Conservation (phyloP, 2,888 invertebrate species). For the Tinea pellionella region DNA sequence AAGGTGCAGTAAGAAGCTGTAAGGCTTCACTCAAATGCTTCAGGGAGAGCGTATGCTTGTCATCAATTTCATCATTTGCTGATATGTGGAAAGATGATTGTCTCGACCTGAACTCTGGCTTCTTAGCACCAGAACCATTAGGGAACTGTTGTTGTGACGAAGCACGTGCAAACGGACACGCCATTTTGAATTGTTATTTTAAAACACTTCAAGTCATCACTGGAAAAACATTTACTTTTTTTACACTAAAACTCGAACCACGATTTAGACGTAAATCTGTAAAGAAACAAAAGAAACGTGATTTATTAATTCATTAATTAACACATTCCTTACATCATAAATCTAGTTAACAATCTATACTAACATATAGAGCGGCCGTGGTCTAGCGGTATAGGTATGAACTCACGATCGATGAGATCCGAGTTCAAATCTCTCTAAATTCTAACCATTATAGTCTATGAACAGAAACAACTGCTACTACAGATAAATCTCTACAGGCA, state of each 20-base stretch:
- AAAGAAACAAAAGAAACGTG: neutral
- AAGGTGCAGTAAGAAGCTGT: conserved; percentile 82
- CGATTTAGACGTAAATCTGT: neutral
- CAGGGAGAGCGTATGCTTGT: conserved; percentile 76
- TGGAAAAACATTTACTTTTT: neutral
- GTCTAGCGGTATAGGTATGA: too few relatives aligned
- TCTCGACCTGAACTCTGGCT: conserved; percentile 61
- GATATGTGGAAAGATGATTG: conserved; percentile 75
- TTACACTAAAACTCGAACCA: neutral
- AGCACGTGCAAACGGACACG: conserved; percentile 70
- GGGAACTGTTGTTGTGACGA: conserved; percentile 67
- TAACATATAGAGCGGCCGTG: too few relatives aligned
- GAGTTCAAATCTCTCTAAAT: too few relatives aligned
- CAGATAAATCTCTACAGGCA: too few relatives aligned
- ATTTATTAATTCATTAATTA: too few relatives aligned
- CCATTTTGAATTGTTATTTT: conserved; percentile 33
- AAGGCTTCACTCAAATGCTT: conserved; percentile 86
- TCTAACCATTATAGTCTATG: too few relatives aligned
- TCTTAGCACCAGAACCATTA: conserved; percentile 55
- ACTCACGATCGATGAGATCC: too few relatives aligned
- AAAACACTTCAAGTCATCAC: conserved; percentile 17
- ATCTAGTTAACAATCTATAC: too few relatives aligned
- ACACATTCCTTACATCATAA: too few relatives aligned
- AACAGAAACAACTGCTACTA: too few relatives aligned
- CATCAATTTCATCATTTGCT: conserved; percentile 72